These are phyloP conservation scores for Acrocephalus arundinaceus DNA, from an alignment of 2,113 vertebrate genomes.

Conservation along the genomic window DNA sequence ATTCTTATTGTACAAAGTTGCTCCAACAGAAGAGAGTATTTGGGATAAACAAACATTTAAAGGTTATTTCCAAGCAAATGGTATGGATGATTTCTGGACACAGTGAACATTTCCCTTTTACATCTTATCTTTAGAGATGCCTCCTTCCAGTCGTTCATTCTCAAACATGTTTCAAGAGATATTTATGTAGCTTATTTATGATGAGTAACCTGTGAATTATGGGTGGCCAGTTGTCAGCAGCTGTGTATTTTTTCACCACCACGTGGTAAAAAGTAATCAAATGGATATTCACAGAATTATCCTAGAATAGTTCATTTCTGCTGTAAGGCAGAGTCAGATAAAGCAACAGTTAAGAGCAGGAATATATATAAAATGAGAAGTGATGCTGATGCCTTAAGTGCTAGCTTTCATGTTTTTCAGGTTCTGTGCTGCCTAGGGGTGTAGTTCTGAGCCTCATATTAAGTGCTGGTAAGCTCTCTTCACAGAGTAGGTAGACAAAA, in stretches of 20 bases:
- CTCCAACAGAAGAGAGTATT: neutral
- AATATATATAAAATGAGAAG: neutral
- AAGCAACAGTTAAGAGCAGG: neutral
- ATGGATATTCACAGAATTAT: neutral
- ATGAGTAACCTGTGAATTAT: neutral
- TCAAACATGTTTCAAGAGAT: neutral
- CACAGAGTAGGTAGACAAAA: too few relatives aligned
- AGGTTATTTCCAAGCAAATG: neutral
- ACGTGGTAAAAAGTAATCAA: neutral
- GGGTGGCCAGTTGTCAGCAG: neutral
- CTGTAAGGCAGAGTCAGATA: neutral
- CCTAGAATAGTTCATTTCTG: neutral
- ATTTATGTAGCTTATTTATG: neutral
- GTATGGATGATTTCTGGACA: neutral
- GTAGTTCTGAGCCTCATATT: too few relatives aligned
- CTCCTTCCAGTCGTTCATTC: neutral
- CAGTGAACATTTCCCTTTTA: neutral
- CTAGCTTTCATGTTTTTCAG: too few relatives aligned
- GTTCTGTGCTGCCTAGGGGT: too few relatives aligned
- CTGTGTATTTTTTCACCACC: neutral
- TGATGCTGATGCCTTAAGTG: neutral
- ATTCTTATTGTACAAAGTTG: neutral
- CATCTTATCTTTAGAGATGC: neutral
- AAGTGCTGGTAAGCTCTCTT: too few relatives aligned
- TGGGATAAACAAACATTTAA: neutral